Evolutionary conservation across 2,888 invertebrate species (phyloP), one percentile per base, ranked within the genome.

Genomic region (Congeria kusceri): DNA sequence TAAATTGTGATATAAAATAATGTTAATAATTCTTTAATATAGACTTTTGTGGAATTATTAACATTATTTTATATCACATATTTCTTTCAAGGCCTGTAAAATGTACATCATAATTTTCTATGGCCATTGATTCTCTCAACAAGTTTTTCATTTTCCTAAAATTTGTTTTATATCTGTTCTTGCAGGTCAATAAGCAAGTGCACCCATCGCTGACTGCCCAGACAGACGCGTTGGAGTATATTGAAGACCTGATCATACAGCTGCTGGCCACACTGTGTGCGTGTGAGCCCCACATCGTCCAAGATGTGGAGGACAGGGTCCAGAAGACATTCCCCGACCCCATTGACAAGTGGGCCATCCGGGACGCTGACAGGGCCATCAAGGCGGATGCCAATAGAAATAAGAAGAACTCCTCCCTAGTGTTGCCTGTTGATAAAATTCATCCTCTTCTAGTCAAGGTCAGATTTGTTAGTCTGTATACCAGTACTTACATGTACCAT

Each of bases 241-340:
- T 99, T 81, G 99, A 99, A 95, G 96, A 96, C 75, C 95, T 98
- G 78, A 98, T 98, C 91, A 95, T 98, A 84, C 97, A 91, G 77
- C 95, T 99, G 81, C 95, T 99, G 92, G 96, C 96, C 23, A 97
- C 97, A 95, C 95, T 99, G 79, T 98, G 98, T 92, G 96, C 96
- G 44, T 87, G 88, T 4, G 92, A 92, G 80, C 93, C 92, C 13
- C 93, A 93, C 80, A 86, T 84, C 3, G 88, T 90, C 18, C 88
- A 89, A 53, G 99, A 99, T 94, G 97, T 99, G 88, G 98, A 98
- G 93, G 98, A 98, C 89, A 95, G 98, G 83, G 98, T 99, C 46
- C 96, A 96, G 85, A 96, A 96, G 87, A 97, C 97, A 68, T 98
- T 98, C 95, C 98, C 98, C n/a, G 96, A 96, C 20, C 98, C 98